phyloP scores from a whole-genome alignment of 2,113 vertebrate species.

The Melanotaenia duboulayi region DNA sequence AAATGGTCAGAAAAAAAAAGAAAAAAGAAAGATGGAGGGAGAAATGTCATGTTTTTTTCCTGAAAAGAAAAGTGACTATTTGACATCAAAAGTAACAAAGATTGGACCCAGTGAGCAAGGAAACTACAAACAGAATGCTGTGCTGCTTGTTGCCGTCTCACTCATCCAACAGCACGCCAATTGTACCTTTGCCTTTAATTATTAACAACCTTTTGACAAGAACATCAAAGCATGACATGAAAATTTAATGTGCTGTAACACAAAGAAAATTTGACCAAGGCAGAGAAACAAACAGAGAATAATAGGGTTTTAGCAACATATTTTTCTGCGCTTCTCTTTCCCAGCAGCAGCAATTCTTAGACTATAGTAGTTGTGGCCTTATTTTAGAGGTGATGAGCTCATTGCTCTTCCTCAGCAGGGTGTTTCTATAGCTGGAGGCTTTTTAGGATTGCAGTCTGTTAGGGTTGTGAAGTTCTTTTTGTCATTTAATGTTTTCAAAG shows the following conservation, averaged over 20 bases:
- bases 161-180: not conserved
- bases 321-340: not conserved
- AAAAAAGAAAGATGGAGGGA: not conserved
- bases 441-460: not conserved
- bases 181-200: slow-evolving; percentile 30
- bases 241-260: not conserved
- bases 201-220: slow-evolving; percentile 11
- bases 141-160: slow-evolving; percentile 1
- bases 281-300: not conserved
- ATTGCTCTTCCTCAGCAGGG: slow-evolving; percentile 8
- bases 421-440: slow-evolving; percentile 6
- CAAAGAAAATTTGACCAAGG: not conserved
- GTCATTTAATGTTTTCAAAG: slow-evolving; percentile 6
- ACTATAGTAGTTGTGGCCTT: not conserved
- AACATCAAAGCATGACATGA: slow-evolving; percentile 19
- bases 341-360: not conserved
- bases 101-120: slow-evolving; percentile 5
- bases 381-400: not conserved
- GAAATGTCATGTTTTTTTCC: not conserved
- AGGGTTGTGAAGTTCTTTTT: not conserved
- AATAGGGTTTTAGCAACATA: not conserved
- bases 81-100: slow-evolving; percentile 12
- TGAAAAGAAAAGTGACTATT: no score
- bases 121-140: not conserved
- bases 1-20: no score